Base-by-base conservation (phyloP, 2,888 invertebrate genomes). In the Protophormia terraenovae region DNA sequence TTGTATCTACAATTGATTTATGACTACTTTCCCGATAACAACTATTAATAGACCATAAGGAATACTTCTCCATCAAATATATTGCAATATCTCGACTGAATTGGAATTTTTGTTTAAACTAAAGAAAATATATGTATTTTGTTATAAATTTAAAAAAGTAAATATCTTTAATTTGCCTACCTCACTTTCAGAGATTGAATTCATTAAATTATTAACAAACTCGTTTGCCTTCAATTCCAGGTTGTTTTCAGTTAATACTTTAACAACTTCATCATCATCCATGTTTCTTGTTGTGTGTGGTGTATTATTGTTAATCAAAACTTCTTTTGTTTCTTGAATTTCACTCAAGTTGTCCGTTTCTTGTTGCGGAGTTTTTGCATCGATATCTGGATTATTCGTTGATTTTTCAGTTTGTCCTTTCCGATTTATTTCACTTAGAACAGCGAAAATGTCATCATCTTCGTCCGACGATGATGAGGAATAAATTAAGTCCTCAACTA, bases 401-500 rank as follows among this genome's bases (percentile, higher is more conserved):
- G 22, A 10, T 0, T 22, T 22, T 2, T 22, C 22, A 22, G 8
- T 8, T 22, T 7, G 22, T 2, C 22, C 1, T 22, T 22, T 0
- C 14, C 22, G 14, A 22, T 35, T 1, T 14, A 12, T 14, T 1
- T n/a, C 27, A 5, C 12, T 35, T 35, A 62, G 1, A 4, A 50
- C n/a, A 32, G 47, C 35, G 50, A 64, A 50, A 7, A 75, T 24
- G 14, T 71, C 69, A 6, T 78, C 60, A 50, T 78, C 69, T n/a
- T 78, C 78, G 27, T 78, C 78, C 0, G 78, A 78, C 29, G 78
- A 78, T 19, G 78, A 78, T 24, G 78, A 71, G 2, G 73, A 47
- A 3, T 69, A 29, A 27, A 78, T 16, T 35, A 78, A 38, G 0
- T 78, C 69, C 3, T 73, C 47, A 1, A 75, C 27, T 27, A 75